Evolutionary conservation across 2,113 vertebrate species (phyloP), one percentile per base, ranked within the genome.

Genomic region (Rhabdornis inornatus): DNA sequence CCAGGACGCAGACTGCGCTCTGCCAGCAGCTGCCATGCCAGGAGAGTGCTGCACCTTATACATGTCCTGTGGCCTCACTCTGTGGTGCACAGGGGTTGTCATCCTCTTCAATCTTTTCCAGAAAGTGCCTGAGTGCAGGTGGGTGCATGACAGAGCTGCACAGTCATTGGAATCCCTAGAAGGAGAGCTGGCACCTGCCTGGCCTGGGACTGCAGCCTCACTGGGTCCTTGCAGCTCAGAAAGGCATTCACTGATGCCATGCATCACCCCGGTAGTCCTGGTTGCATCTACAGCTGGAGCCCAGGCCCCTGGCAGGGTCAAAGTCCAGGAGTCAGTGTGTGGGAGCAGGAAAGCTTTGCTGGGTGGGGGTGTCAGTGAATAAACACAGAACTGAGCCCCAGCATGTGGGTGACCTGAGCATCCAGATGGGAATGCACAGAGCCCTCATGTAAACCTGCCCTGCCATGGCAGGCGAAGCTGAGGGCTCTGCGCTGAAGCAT

Each of bases 21-120:
- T 68, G 33, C 44, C 8, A 1, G 0, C 44, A n/a, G 42, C 42
- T 0, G 0, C 57, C 0, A 0, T 56, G 56, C 21, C 8, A 1
- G 22, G 14, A 9, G 4, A 75, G 37, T 0, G 0, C 53, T 55
- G 63, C 8, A 1, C 13, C 44, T 76, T 31, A 6, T 0, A 0
- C 6, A 1, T 21, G 1, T 65, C 31, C 69, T 66, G 16, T 18
- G 16, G 12, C n/a, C 17, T 61, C 3, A 0, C 24, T 64, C 33
- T 9, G 1, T 2, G 10, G 27, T 27, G 16, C 27, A 2, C 10
- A 14, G 28, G 24, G 19, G 2, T 37, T 61, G 11, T 35, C 45
- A 13, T 56, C 40, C 35, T 47, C 63, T 77, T 77, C 53, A 10
- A 0, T 50, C 13, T 3, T 4, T 10, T n/a, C 25, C 69, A 30